These are phyloP conservation scores for Ctena decussata DNA, from an alignment of 2,888 invertebrate genomes.

Conservation along the genomic window DNA sequence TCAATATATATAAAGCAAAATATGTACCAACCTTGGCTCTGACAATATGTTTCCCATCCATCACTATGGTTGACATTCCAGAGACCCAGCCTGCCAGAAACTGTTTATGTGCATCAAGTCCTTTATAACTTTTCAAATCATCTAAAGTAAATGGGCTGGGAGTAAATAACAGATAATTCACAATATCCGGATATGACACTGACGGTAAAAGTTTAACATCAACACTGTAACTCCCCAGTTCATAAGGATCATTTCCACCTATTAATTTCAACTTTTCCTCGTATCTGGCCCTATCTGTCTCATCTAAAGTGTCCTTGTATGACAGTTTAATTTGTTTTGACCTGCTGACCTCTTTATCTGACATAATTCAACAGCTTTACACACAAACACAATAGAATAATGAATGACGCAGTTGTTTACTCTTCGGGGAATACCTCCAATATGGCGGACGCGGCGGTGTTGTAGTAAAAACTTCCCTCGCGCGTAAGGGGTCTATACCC, in stretches of 20 bases:
- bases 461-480: background rate
- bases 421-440: background rate
- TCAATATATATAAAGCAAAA: background rate
- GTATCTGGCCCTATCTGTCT: slow-evolving; percentile 1
- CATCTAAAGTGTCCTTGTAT: background rate
- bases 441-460: slow-evolving; percentile 2
- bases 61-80: background rate
- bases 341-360: background rate
- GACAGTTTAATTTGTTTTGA: background rate
- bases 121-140: background rate
- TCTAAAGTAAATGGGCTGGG: background rate
- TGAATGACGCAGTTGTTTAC: background rate
- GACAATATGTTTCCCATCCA: background rate
- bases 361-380: background rate
- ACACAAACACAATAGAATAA: background rate
- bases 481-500: background rate
- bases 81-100: background rate
- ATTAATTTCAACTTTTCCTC: background rate
- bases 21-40: background rate
- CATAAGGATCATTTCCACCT: slow-evolving; percentile 11
- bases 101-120: background rate
- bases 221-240: background rate
- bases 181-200: slow-evolving; percentile 16
- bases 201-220: slow-evolving; percentile 23
- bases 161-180: background rate